Evolutionary conservation across 2,888 invertebrate species (phyloP), one percentile per base, ranked within the genome.

Genomic region (Copidosoma aretas): DNA sequence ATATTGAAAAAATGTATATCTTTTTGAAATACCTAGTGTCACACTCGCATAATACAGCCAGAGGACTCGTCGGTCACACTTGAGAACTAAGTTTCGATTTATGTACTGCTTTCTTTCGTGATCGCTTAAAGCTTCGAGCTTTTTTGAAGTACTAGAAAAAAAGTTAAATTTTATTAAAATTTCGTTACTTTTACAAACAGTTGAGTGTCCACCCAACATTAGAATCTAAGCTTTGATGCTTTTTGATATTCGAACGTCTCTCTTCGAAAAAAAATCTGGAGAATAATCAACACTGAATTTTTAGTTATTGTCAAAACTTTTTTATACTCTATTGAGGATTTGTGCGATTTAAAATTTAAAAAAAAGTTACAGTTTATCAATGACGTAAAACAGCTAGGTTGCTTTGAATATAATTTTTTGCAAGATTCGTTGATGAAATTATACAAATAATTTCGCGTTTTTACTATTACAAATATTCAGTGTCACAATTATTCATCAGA

Each of bases 81-180:
- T 67, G 64, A 61, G 24, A 64, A 64, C 61, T 56, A 61, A 68
- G 68, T 58, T 64, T 68, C 49, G 60, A 25, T 60, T 59, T 68
- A 65, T 41, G 46, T 58, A 65, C 65, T 65, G 69, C 58, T 65
- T 52, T 69, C 65, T 53, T 65, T 65, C 58, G 69, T 69, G 69
- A 54, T 69, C 65, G 59, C 41, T 62, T 69, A 65, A 69, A 69
- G 69, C 69, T 65, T 62, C 52, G 62, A 65, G 69, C 65, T 69
- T 69, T 69, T 69, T 69, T 65, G 62, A 62, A 62, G 65, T 69
- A 65, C 69, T 69, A 69, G 69, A 69, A 69, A 57, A 69, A 69
- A 61, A 69, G 65, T 65, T 65, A 69, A 69, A 65, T 62, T 53
- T 43, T 22, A 57, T 68, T 68, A 68, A 68, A 64, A 57, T 25